These are phyloP conservation scores for Agonopterix heracliana DNA, from an alignment of 2,888 invertebrate genomes.

Conservation along the genomic window DNA sequence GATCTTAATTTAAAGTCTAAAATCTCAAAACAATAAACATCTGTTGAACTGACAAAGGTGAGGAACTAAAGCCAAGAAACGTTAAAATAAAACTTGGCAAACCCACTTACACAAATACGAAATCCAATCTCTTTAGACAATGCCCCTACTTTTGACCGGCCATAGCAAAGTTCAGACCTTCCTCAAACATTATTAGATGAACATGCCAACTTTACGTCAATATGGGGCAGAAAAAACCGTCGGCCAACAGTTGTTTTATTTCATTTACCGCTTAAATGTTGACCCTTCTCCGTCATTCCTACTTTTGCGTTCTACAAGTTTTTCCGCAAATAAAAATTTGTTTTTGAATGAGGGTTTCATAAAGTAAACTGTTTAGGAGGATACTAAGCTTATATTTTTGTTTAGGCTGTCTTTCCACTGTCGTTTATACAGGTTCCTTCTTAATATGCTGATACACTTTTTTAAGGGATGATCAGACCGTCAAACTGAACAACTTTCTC, in stretches of 20 bases:
- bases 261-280: constrained; percentile 22
- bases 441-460: too few relatives aligned
- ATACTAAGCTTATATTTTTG: too few relatives aligned
- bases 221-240: constrained; percentile 12
- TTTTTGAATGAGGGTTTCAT: too few relatives aligned
- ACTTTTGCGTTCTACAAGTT: background rate
- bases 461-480: too few relatives aligned
- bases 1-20: too few relatives aligned
- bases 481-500: too few relatives aligned
- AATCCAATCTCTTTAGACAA: constrained; percentile 4
- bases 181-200: constrained; percentile 31
- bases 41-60: too few relatives aligned
- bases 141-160: constrained; percentile 1
- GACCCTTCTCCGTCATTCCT: constrained; percentile 8
- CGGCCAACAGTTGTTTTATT: constrained; percentile 19
- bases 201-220: constrained; percentile 31
- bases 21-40: too few relatives aligned
- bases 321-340: background rate
- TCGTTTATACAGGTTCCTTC: too few relatives aligned
- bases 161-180: constrained; percentile 16
- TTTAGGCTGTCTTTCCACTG: too few relatives aligned
- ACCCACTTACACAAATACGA: constrained; percentile 3
- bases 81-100: constrained; percentile 1
- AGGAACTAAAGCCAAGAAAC: background rate
- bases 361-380: too few relatives aligned